Percentiles rank a stretch among this genome's conserved stretches.
These are phyloP conservation scores for Phalanger gymnotis DNA, from an alignment of 2,797 vertebrate species.

Conservation along the genomic window DNA sequence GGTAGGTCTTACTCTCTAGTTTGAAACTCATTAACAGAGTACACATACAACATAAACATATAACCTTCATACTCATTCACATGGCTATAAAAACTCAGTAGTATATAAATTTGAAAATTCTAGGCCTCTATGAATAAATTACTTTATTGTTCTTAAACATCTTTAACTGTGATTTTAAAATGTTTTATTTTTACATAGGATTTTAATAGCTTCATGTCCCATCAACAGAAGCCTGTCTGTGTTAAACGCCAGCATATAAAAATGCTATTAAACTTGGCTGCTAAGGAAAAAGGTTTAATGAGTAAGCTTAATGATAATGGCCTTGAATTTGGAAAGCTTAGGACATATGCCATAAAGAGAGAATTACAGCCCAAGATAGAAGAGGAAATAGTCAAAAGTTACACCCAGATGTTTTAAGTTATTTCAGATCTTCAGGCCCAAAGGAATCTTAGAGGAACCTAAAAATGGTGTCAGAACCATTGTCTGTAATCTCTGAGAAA, in stretches of 20 bases:
- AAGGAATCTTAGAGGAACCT: background rate
- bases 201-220: background rate
- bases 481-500: background rate
- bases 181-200: background rate
- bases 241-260: background rate
- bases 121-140: background rate
- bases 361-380: background rate
- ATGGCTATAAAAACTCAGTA: background rate
- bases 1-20: slow-evolving; percentile 8
- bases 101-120: background rate
- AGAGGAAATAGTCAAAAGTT: background rate
- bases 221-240: background rate
- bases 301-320: background rate
- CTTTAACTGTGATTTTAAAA: background rate
- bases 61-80: background rate
- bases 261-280: background rate
- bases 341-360: background rate
- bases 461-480: background rate
- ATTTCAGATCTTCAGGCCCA: background rate
- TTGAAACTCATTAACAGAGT: slow-evolving; percentile 1
- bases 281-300: background rate
- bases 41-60: background rate
- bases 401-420: background rate
- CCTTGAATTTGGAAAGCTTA: background rate
- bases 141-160: background rate